Base-by-base conservation (phyloP, 2,113 vertebrate species). In the Semicossyphus pulcher region DNA sequence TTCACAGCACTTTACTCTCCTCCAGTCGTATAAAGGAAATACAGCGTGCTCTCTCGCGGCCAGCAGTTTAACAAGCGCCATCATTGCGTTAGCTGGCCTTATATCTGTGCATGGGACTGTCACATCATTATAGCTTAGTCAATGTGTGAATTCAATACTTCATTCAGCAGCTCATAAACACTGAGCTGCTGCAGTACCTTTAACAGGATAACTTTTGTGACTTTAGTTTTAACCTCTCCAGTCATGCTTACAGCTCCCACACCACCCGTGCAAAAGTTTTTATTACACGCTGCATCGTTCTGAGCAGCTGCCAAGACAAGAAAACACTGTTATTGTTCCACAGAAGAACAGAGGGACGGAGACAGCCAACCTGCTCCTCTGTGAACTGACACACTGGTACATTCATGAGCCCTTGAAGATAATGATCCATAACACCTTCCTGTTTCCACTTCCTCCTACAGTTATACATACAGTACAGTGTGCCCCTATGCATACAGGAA, bases 401-500 rank as follows among this genome's bases (percentile, higher is more conserved):
- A 62, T 72, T 63, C 42, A 60, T 61, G 53, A 67, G 31, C 51
- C 28, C 34, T 42, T 60, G 37, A 25, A 63, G 54, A 73, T 71
- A 81, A 67, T 34, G 42, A 74, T 74, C 73, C 48, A 60, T 34
- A 61, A 64, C 62, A 63, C 52, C 61, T 72, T 71, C 42, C 52
- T 59, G 68, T 72, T 58, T 53, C 10, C 51, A 58, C 34, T 25
- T 45, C n/a, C 4, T 61, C 1, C 7, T 32, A 26, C 18, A 7
- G 20, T 32, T 20, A 23, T 1, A 42, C 39, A 42, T 10, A 32
- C 57, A 48, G n/a, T 20, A 44, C 10, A 25, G 8, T 23, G 18
- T 47, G 25, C 41, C 53, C 14, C 5, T 28, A 31, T 42, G 31
- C 18, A 20, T 16, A 29, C 34, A 14, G 18, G 16, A 61, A 25